A percentile compares a stretch with the other conserved stretches of the same genome.
Evolutionary conservation across 2,113 vertebrate species (phyloP).

Genomic region (Onychostoma macrolepis): DNA sequence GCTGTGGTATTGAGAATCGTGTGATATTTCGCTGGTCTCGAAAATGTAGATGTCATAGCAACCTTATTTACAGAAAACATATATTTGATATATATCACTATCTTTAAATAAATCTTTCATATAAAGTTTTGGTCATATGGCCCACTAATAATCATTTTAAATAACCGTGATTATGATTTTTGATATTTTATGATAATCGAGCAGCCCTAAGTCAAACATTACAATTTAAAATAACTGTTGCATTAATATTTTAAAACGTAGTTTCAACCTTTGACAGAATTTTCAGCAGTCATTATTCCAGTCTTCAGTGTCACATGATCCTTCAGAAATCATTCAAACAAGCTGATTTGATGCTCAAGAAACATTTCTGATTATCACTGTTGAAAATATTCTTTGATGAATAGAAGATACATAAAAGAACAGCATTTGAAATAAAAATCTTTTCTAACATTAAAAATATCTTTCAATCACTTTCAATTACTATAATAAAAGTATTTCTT

Average conservation of each 20-base stretch:
- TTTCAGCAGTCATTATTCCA: neutral
- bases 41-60: no score
- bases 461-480: neutral
- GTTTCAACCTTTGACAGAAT: neutral
- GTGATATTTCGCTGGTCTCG: no score
- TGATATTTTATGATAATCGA: no score
- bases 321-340: neutral
- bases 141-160: no score
- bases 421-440: neutral
- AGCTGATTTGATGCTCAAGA: neutral
- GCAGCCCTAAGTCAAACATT: no score
- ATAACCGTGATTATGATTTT: no score
- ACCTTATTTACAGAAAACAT: no score
- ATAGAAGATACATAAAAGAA: neutral
- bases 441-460: neutral
- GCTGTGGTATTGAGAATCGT: no score
- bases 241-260: neutral
- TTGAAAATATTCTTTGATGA: neutral
- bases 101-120: no score
- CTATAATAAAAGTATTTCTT: neutral
- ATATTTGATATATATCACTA: no score
- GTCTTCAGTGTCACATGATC: neutral
- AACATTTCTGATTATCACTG: neutral
- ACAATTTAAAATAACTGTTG: neutral
- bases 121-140: no score